phyloP scores from a whole-genome alignment of 2,113 vertebrate species.

The Petrocephalus zakoni region DNA sequence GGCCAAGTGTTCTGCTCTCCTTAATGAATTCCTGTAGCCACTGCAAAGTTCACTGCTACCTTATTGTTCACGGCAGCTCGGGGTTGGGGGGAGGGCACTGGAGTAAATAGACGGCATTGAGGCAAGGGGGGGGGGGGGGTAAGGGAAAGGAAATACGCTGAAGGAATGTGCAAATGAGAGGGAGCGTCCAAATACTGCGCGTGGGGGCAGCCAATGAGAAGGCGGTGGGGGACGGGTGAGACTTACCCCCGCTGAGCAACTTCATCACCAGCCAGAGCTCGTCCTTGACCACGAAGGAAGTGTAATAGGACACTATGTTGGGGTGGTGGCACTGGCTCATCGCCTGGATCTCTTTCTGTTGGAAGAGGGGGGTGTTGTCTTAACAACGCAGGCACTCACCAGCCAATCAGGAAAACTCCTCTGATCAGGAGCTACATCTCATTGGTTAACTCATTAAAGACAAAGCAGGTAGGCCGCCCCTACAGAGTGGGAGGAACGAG shows the following conservation, averaged over 20 bases:
- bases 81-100: not conserved
- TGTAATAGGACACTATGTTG: conserved; percentile 96
- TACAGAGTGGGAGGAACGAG: not conserved
- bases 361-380: conserved; percentile 27
- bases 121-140: not conserved
- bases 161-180: not conserved
- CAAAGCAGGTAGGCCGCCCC: not conserved
- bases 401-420: not conserved
- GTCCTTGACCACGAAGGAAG: conserved; percentile 95
- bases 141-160: not conserved
- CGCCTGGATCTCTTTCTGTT: conserved; percentile 79
- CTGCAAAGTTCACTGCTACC: not conserved
- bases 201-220: not conserved
- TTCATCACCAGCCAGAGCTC: conserved; percentile 98
- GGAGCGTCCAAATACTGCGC: not conserved
- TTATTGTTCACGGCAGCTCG: not conserved
- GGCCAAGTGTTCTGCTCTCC: not conserved
- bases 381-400: not conserved
- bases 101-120: no score
- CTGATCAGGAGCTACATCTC: not conserved
- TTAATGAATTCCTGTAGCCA: not conserved
- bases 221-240: no score
- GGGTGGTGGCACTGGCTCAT: conserved; percentile 99
- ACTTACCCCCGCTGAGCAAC: conserved; percentile 86
- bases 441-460: not conserved